Evolutionary conservation across 2,797 vertebrate species (phyloP), one percentile per base, ranked within the genome.

Genomic region (Jordanella pulchra): DNA sequence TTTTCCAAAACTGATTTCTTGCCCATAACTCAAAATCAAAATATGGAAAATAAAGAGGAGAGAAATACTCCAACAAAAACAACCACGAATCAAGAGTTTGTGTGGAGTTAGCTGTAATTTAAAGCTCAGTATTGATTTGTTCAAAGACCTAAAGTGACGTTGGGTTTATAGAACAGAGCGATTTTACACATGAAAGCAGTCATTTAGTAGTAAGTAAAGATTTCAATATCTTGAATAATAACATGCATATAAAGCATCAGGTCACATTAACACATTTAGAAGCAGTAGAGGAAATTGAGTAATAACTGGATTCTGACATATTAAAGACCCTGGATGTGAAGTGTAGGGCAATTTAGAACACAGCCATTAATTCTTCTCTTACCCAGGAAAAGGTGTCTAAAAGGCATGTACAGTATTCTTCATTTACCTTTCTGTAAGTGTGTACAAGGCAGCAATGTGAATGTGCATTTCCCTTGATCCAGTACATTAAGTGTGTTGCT

Each of bases 281-380:
- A 79, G 56, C 50, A 69, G 44, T 28, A 35, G 75, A 67, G 75
- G 71, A 56, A 61, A 61, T 71, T 53, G 66, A 67, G 0, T 27
- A 50, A 72, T 83, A 89, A 86, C 84, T 86, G 89, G 63, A 72
- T 50, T 65, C 69, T 80, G 71, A 83, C 81, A 78, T 82, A 77
- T 90, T 86, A 91, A 87, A 83, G 84, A 86, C 78, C 80, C 81
- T 87, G 77, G 88, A 88, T 85, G 82, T 86, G 79, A 85, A 86
- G 81, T 86, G 87, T 75, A 45, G 69, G 75, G 77, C 83, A 86
- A 92, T 90, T 90, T 84, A 80, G 87, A 87, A 87, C 88, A 71
- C 87, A 91, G 90, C 86, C 83, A 86, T 91, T 89, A 89, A 88
- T 81, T 87, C 82, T 53, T 69, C 50, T 80, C 77, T 90, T 85